Percentiles rank a stretch among this genome's conserved stretches.
Evolutionary conservation across 2,888 invertebrate species (phyloP).

Genomic region (Neria commutata): DNA sequence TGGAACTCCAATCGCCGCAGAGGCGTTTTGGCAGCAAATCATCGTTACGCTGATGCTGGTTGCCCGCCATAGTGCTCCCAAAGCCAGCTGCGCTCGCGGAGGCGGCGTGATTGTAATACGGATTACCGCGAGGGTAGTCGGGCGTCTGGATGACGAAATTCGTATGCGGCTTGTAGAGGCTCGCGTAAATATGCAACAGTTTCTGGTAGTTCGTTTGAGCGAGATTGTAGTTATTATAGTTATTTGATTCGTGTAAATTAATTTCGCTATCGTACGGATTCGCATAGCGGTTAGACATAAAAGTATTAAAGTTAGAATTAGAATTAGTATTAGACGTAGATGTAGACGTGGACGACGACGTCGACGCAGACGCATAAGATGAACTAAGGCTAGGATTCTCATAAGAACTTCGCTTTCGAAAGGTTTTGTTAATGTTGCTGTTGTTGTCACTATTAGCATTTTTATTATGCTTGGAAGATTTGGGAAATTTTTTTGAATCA

Average conservation of each 20-base stretch:
- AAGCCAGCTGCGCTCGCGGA: background rate
- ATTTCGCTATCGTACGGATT: slow-evolving; percentile 32
- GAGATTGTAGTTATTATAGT: slow-evolving; percentile 44
- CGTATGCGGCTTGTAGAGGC: slow-evolving; percentile 46
- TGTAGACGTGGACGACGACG: slow-evolving; percentile 15
- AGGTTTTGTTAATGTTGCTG: slow-evolving; percentile 27
- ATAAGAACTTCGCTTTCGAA: slow-evolving; percentile 42
- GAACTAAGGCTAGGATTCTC: slow-evolving; percentile 36
- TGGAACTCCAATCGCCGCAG: slow-evolving; percentile 83
- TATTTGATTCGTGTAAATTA: slow-evolving; percentile 38
- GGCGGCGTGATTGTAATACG: slow-evolving; percentile 31
- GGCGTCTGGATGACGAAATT: slow-evolving; percentile 52
- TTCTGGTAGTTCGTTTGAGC: slow-evolving; percentile 48
- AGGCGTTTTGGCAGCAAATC: slow-evolving; percentile 63
- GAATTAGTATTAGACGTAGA: slow-evolving; percentile 25
- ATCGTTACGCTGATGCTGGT: slow-evolving; percentile 14
- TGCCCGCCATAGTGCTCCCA: too few species aligned
- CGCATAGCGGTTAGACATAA: slow-evolving; percentile 27
- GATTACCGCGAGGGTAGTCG: slow-evolving; percentile 49
- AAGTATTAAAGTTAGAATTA: slow-evolving; percentile 16
- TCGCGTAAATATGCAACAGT: slow-evolving; percentile 46
- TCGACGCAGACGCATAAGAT: slow-evolving; percentile 15
- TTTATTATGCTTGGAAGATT: slow-evolving; percentile 39
- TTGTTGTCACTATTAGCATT: slow-evolving; percentile 26
- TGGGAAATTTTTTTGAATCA: slow-evolving; percentile 36